These are phyloP conservation scores for Bombycilla garrulus DNA, from an alignment of 2,113 vertebrate genomes.

Conservation along the genomic window DNA sequence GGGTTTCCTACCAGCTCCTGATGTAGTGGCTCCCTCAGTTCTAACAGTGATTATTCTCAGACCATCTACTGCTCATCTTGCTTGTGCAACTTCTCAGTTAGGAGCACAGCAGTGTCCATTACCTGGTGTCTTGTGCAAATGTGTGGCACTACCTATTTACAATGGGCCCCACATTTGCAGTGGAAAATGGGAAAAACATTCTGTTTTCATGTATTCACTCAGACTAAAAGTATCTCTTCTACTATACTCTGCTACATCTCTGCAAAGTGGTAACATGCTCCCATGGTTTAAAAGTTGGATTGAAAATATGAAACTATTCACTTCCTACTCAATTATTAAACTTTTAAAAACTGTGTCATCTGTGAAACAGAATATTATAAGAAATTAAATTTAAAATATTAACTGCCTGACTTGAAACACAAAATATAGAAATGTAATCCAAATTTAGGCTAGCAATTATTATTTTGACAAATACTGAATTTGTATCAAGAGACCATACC, in stretches of 20 bases:
- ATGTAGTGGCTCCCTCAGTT: not conserved
- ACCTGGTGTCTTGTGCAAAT: accelerated
- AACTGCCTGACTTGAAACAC: not conserved
- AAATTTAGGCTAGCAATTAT: not conserved
- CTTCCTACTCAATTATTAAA: not conserved
- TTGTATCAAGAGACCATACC: not conserved
- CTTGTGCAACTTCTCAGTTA: not conserved
- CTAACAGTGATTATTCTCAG: not conserved
- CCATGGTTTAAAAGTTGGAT: not conserved
- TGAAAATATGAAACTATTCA: not conserved
- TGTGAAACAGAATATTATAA: not conserved
- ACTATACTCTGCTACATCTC: not conserved
- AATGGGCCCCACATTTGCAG: not conserved
- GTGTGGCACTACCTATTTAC: not conserved
- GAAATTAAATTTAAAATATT: not conserved
- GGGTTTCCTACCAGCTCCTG: not conserved
- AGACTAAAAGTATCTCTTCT: not conserved
- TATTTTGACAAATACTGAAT: not conserved
- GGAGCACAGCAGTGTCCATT: not conserved
- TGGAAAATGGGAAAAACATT: not conserved
- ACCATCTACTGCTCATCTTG: not conserved
- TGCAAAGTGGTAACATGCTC: not conserved
- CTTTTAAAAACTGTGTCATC: not conserved
- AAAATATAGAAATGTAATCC: not conserved
- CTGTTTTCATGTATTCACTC: not conserved